Evolutionary conservation across 1,140 invertebrate species (phyloP), one percentile per base, ranked within the genome.

Genomic region (Capitella teleta): DNA sequence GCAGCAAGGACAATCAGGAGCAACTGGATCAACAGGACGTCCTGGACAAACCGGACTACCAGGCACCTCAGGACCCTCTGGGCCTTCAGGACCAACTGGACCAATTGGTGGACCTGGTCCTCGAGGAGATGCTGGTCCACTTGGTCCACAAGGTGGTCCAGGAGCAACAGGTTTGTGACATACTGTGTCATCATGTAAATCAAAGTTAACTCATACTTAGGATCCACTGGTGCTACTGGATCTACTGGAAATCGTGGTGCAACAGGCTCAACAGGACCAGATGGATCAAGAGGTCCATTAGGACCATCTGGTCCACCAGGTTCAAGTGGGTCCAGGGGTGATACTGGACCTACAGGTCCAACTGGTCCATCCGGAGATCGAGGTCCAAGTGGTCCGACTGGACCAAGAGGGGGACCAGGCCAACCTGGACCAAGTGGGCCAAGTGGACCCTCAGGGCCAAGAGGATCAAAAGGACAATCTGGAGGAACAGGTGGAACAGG

Each of bases 361-460:
- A 18, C 36, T 45, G 48, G 42, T 18, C 5, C 21, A 32, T n/a
- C 12, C 48, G 42, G 37, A 1, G n/a, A 16, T 21, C 12, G 6
- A 28, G 44, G 50, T 10, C 12, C 2, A 10, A 8, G 1, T 30
- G 50, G 50, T 34, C n/a, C 18, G 10, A 12, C 43, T 18, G 50
- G 51, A 1, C 38, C 32, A 14, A 52, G 42, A 19, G 51, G 51
- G 18, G 5, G 2, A 5, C 50, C 32, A 28, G 52, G 52, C 1
- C 24, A 23, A 43, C 32, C 23, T 26, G 52, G 52, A 41, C n/a
- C 26, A 41, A 2, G 3, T 44, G 52, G 52, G n/a, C 10, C 51
- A 16, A 2, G 0, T 6, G 47, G 47, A 43, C 6, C 19, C 6
- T 37, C 16, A 16, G 47, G 47, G 19, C 18, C 0, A 47, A 6